A percentile compares a stretch with the other conserved stretches of the same genome.
phyloP scores from a whole-genome alignment of 2,797 vertebrate species.

The Brotula barbata region DNA sequence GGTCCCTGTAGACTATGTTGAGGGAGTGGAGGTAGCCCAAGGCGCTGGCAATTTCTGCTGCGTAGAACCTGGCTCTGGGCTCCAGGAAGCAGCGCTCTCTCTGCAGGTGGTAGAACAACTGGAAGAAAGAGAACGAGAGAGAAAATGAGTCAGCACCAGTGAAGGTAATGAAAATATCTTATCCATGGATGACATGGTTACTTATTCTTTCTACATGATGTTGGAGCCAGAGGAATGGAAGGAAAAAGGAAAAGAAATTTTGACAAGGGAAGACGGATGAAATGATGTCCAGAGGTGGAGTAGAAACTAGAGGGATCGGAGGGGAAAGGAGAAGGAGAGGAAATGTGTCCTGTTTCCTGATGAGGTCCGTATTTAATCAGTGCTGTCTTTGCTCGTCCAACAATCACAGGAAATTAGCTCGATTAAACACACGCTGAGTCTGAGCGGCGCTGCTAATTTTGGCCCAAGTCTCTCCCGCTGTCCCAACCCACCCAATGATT shows the following conservation, averaged over 20 bases:
- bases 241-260: slow-evolving; percentile 42
- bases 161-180: slow-evolving; percentile 7
- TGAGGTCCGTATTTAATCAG: slow-evolving; percentile 80
- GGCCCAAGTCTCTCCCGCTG: slow-evolving; percentile 52
- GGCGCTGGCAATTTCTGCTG: slow-evolving; percentile 97
- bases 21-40: slow-evolving; percentile 97
- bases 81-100: slow-evolving; percentile 97
- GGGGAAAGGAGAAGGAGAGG: slow-evolving; percentile 36
- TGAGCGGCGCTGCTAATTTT: slow-evolving; percentile 74
- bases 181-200: no score
- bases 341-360: slow-evolving; percentile 66
- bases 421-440: slow-evolving; percentile 64
- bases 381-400: slow-evolving; percentile 75
- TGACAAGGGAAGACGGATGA: slow-evolving; percentile 49
- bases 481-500: slow-evolving; percentile 61
- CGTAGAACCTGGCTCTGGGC: slow-evolving; percentile 94
- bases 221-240: slow-evolving; percentile 14
- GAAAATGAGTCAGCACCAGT: slow-evolving; percentile 1
- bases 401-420: slow-evolving; percentile 87
- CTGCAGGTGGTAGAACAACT: slow-evolving; percentile 99
- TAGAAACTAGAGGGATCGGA: slow-evolving; percentile 26
- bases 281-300: slow-evolving; percentile 39
- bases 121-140: slow-evolving; percentile 18
- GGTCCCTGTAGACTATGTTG: slow-evolving; percentile 97
- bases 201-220: no score